A percentile compares a stretch with the other conserved stretches of the same genome.
phyloP scores from a whole-genome alignment of 2,113 vertebrate genomes.

The Isurus oxyrinchus region DNA sequence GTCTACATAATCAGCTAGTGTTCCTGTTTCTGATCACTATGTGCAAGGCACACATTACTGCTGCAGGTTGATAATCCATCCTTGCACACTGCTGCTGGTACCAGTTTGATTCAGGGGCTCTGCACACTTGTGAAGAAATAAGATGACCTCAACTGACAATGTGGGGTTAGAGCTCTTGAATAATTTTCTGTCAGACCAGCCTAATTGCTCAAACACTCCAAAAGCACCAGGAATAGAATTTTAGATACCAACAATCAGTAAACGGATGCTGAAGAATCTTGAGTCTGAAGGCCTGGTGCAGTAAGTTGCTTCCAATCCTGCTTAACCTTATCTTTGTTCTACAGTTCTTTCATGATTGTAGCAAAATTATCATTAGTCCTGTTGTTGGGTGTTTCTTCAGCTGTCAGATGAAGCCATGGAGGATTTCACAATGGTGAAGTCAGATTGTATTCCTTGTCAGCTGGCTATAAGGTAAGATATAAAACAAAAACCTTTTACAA shows the following conservation, averaged over 20 bases:
- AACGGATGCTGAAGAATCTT: not conserved
- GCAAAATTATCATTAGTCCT: too few species aligned
- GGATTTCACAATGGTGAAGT: not conserved
- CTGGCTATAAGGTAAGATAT: not conserved
- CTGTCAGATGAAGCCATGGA: not conserved
- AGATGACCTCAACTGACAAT: not conserved
- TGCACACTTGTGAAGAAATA: not conserved
- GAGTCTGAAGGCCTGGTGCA: too few species aligned
- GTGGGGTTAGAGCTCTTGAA: not conserved
- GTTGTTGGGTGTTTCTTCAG: not conserved
- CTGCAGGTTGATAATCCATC: not conserved
- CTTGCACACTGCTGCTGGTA: not conserved
- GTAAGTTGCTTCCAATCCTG: not conserved
- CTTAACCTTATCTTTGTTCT: not conserved
- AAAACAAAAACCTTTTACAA: not conserved
- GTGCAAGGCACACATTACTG: not conserved
- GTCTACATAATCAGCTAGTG: not conserved
- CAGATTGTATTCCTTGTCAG: not conserved
- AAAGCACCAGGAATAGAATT: not conserved
- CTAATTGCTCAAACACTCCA: not conserved
- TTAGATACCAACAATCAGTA: conserved; percentile 1
- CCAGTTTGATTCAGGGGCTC: not conserved
- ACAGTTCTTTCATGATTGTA: too few species aligned
- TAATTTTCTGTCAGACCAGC: not conserved
- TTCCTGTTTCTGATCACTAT: not conserved